Percentiles rank a stretch among this genome's conserved stretches.
Evolutionary conservation across 2,113 vertebrate species (phyloP).

Genomic region (Mustelus asterias): DNA sequence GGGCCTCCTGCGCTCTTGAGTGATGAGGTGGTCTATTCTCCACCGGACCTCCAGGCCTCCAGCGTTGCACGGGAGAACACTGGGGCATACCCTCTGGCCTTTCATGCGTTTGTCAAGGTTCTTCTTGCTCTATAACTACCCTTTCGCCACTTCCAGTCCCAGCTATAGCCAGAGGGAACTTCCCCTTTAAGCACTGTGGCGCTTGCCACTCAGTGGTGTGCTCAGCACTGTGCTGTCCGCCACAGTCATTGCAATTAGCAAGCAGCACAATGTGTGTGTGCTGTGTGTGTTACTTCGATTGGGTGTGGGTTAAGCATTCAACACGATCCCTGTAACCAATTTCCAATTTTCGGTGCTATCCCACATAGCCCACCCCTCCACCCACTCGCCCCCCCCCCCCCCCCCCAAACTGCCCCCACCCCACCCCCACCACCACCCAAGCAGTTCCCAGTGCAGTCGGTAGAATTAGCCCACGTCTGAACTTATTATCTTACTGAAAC

Average conservation of each 20-base stretch:
- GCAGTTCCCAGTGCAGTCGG: not conserved
- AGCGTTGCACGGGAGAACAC: not conserved
- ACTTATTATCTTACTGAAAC: not conserved
- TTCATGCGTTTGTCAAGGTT: not conserved
- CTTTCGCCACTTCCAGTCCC: not conserved
- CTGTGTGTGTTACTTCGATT: too few relatives aligned
- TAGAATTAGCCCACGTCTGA: not conserved
- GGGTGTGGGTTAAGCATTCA: too few relatives aligned
- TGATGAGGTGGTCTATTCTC: not conserved
- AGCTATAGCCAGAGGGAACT: not conserved
- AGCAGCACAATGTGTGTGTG: not conserved
- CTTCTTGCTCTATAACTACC: not conserved
- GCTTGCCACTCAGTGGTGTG: too few relatives aligned
- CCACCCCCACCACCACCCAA: not conserved
- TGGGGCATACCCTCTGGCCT: not conserved
- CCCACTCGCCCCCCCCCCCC: too few relatives aligned
- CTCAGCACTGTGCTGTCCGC: not conserved
- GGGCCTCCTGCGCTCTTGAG: not conserved
- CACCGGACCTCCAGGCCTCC: not conserved
- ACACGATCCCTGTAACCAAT: too few relatives aligned
- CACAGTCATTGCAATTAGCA: not conserved
- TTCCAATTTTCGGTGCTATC: too few relatives aligned
- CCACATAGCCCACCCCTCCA: too few relatives aligned
- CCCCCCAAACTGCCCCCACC: too few relatives aligned
- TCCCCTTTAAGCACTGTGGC: not conserved